Conservation (phyloP, 37 sponge, comb jelly and placozoan genomes). For the Dysidea cf. avara region DNA sequence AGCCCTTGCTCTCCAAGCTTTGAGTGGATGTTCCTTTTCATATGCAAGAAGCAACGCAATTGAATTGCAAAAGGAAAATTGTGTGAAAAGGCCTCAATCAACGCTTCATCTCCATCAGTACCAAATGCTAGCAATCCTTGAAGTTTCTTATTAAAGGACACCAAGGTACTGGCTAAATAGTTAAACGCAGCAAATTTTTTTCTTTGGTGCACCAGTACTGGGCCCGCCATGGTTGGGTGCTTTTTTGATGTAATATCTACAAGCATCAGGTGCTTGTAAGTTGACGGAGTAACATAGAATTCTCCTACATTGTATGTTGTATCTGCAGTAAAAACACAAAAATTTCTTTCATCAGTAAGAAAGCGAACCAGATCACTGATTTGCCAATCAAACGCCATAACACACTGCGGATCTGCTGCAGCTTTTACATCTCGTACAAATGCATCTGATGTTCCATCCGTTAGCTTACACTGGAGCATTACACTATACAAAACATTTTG, state of each 20-base stretch:
- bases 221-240: slow-evolving; percentile 36
- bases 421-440: slow-evolving; percentile 48
- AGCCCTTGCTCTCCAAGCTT: slow-evolving; percentile 33
- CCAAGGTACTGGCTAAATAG: slow-evolving; percentile 22
- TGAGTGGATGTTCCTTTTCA: slow-evolving; percentile 30
- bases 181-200: slow-evolving; percentile 25
- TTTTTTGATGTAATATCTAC: slow-evolving; percentile 15
- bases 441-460: slow-evolving; percentile 13
- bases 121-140: slow-evolving; percentile 18
- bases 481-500: slow-evolving; percentile 25
- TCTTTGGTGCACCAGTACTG: slow-evolving; percentile 26
- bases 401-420: slow-evolving; percentile 39
- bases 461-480: slow-evolving; percentile 44
- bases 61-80: slow-evolving; percentile 35
- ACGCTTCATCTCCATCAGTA: slow-evolving; percentile 42
- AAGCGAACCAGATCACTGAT: slow-evolving; percentile 22
- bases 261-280: slow-evolving; percentile 38
- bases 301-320: slow-evolving; percentile 50
- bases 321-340: slow-evolving; percentile 29
- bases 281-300: slow-evolving; percentile 40
- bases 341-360: not conserved
- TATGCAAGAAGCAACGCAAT: slow-evolving; percentile 42
- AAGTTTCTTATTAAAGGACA: slow-evolving; percentile 7
- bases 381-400: slow-evolving; percentile 34
- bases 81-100: slow-evolving; percentile 30